Conservation (phyloP, 1,140 invertebrate species). For the Antheraea pernyi region DNA sequence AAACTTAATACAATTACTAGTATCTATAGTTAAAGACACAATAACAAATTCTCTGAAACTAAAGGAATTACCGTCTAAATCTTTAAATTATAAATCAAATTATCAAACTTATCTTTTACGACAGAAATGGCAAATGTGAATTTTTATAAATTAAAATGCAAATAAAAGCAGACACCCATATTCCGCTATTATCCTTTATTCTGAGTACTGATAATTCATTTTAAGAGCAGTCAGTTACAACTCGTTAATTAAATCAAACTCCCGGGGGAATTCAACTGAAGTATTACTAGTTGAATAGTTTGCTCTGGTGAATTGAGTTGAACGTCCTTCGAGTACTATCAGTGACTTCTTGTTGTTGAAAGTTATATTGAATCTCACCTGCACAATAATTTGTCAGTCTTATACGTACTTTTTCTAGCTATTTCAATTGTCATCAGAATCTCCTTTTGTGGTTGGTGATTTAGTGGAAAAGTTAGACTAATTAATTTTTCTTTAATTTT, state of each 20-base stretch:
- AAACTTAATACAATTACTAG: too few species aligned
- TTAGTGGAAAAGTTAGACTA: too few species aligned
- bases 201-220: background rate
- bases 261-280: background rate
- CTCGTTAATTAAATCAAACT: conserved; percentile 5
- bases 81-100: background rate
- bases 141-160: background rate
- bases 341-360: background rate
- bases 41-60: too few species aligned
- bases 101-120: background rate
- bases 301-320: background rate
- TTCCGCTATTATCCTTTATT: background rate
- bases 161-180: background rate
- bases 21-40: too few species aligned
- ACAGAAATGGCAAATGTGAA: background rate
- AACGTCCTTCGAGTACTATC: background rate
- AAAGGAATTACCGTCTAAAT: background rate
- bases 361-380: background rate
- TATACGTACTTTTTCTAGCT: background rate
- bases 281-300: conserved; percentile 1
- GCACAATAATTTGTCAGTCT: background rate
- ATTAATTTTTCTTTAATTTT: too few species aligned
- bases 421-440: background rate
- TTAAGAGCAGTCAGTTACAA: background rate
- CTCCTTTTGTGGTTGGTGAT: background rate